Conservation (phyloP, 2,888 invertebrate genomes). For the Tuberolachnus salignus region DNA sequence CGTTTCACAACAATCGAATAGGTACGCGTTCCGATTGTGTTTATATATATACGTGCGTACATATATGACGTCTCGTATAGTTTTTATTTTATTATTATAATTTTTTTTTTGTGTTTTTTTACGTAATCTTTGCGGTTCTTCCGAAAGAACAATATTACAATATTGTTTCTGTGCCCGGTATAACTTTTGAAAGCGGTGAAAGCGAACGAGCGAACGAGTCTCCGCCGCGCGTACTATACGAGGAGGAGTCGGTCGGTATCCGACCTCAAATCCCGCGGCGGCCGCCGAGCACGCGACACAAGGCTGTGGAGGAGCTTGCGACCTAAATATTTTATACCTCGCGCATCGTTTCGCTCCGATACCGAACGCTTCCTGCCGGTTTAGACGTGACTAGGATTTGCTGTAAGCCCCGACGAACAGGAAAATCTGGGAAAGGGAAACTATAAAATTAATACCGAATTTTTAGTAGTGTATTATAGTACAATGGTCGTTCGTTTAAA, state of each 20-base stretch:
- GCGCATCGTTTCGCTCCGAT: no score
- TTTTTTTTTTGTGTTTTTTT: constrained; percentile 7
- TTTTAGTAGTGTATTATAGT: no score
- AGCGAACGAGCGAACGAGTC: constrained; percentile 17
- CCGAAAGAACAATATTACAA: constrained; percentile 39
- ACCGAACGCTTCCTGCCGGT: no score
- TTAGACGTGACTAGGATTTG: no score
- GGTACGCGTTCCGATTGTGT: background rate
- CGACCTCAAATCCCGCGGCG: constrained; percentile 45
- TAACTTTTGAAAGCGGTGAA: constrained; percentile 49
- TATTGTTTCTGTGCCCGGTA: background rate
- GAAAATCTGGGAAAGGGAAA: no score
- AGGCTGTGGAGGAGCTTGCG: background rate
- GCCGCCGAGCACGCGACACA: constrained; percentile 3
- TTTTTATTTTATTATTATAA: background rate
- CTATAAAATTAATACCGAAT: no score
- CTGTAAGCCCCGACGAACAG: no score
- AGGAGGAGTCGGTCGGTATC: constrained; percentile 25
- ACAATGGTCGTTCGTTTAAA: no score
- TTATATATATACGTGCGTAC: background rate
- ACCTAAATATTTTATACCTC: background rate
- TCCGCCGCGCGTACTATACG: background rate
- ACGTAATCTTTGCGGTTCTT: constrained; percentile 44
- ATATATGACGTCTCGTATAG: background rate
- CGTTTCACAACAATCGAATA: constrained; percentile 34